phyloP scores from a whole-genome alignment of 1,140 invertebrate genomes.

The Eufriesea mexicana region DNA sequence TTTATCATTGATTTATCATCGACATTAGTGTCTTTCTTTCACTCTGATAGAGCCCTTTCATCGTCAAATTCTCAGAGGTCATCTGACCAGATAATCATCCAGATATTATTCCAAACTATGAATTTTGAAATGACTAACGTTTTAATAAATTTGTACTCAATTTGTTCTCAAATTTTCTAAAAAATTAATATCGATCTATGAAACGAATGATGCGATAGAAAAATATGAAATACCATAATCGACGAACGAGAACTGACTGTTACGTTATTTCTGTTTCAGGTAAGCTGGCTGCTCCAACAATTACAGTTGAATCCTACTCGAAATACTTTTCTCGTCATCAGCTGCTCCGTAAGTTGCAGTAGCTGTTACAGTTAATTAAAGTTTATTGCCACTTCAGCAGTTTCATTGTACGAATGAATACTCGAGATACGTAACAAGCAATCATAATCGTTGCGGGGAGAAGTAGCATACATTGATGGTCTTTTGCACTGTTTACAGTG shows the following conservation, averaged over 20 bases:
- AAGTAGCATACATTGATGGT: neutral
- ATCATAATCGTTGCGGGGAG: too few relatives aligned
- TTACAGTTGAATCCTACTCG: slow-evolving; percentile 7
- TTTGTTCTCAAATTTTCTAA: neutral
- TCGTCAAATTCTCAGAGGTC: too few relatives aligned
- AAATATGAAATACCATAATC: neutral
- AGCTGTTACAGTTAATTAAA: slow-evolving; percentile 59
- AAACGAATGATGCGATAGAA: neutral
- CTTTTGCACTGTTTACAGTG: neutral
- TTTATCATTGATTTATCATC: too few relatives aligned
- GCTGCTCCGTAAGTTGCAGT: slow-evolving; percentile 43
- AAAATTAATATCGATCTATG: neutral
- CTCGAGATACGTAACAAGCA: neutral
- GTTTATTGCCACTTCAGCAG: slow-evolving; percentile 44
- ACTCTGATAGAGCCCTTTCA: too few relatives aligned
- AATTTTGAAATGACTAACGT: too few relatives aligned
- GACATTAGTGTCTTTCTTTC: too few relatives aligned
- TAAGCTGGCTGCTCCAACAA: slow-evolving; percentile 38
- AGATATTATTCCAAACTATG: too few relatives aligned
- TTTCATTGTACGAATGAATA: slow-evolving; percentile 32
- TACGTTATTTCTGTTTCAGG: slow-evolving; percentile 50
- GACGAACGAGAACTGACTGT: slow-evolving; percentile 22
- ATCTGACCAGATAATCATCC: too few relatives aligned
- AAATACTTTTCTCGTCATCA: neutral
- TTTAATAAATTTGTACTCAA: neutral